Evolutionary conservation across 2,797 vertebrate species (phyloP), one percentile per base, ranked within the genome.

Genomic region (Harpagifer antarcticus): DNA sequence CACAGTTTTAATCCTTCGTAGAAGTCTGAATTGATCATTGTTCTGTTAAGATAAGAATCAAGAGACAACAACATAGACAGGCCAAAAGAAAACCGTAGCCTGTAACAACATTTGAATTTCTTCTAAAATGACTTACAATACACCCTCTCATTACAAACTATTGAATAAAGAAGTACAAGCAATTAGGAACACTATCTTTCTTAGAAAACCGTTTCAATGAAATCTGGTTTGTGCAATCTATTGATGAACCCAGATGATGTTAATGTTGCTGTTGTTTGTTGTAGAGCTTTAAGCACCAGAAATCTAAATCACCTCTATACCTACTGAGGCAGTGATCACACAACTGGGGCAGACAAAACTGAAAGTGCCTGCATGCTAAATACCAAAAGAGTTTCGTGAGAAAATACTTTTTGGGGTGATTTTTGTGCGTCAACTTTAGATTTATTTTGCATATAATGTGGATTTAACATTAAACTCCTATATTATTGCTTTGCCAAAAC

Each of bases 331-430:
- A 2, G 14, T 6, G 14, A 68, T 55, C 50, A 47, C 2, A 66
- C 67, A 79, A 66, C 50, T 48, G 27, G 5, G 2, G 43, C 12
- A 62, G 73, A 45, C 19, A 33, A 76, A 74, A 84, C 9, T 14
- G 65, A 78, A 77, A 85, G 44, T 5, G 10, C 49, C 49, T 37
- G 59, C 23, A n/a, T 5, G 23, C 45, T n/a, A 37, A 15, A 67
- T 31, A 74, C 54, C 59, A 69, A 69, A 67, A 50, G 11, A 42
- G 44, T 53, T 50, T 9, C 0, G 2, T 20, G 23, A 33, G 23
- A 60, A 44, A 58, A 13, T 37, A 31, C 23, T 23, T 20, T 48
- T 50, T 15, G 19, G 12, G 59, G 11, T 45, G 31, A 55, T 58
- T 33, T 64, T 9, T 43, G 9, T n/a, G 6, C 37, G 15, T 7